These are phyloP conservation scores for Poeciliopsis occidentalis DNA, from an alignment of 2,113 vertebrate species.

Conservation along the genomic window DNA sequence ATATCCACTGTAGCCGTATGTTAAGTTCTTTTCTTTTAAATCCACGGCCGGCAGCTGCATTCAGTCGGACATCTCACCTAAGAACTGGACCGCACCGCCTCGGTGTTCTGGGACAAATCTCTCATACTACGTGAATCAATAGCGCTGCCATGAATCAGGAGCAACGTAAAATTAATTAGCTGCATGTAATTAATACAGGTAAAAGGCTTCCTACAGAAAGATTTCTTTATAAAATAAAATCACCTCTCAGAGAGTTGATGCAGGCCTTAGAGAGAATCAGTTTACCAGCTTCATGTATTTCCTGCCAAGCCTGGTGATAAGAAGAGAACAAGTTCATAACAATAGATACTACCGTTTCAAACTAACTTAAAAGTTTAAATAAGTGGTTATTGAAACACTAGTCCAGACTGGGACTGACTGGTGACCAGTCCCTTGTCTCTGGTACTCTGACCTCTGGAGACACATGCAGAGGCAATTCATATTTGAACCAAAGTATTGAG, in stretches of 20 bases:
- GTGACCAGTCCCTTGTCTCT: too few relatives aligned
- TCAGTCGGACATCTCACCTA: not conserved
- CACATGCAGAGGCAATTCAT: too few relatives aligned
- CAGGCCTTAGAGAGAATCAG: not conserved
- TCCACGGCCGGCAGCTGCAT: not conserved
- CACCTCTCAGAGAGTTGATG: not conserved
- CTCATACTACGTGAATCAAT: not conserved
- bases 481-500: too few relatives aligned
- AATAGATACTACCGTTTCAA: not conserved
- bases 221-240: not conserved
- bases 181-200: not conserved
- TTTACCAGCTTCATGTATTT: not conserved
- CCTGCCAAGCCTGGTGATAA: not conserved
- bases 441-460: too few relatives aligned
- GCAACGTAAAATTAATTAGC: not conserved
- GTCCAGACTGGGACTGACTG: too few relatives aligned
- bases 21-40: not conserved
- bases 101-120: not conserved
- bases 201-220: not conserved
- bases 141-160: not conserved
- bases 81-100: not conserved
- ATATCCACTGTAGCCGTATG: not conserved
- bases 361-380: too few relatives aligned
- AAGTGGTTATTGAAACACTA: too few relatives aligned
- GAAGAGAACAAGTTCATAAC: not conserved